These are phyloP conservation scores for Tragelaphus imberbis DNA, from an alignment of 2,113 vertebrate genomes.

Conservation along the genomic window DNA sequence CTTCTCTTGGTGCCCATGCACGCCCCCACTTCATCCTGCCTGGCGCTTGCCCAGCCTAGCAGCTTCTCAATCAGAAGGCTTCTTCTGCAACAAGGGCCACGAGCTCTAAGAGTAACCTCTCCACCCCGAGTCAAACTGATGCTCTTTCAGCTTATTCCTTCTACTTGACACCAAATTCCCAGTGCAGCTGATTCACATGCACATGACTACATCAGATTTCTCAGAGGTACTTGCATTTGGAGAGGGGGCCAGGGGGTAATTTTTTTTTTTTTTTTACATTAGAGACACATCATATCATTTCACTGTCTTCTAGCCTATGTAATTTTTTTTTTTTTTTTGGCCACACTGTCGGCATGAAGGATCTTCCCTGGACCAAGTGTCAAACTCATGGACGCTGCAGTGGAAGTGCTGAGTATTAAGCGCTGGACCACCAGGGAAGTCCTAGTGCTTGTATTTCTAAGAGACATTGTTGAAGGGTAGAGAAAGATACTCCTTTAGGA, in stretches of 20 bases:
- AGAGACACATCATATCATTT: not conserved
- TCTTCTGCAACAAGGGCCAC: not conserved
- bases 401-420: not conserved
- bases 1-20: not conserved
- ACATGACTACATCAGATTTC: not conserved
- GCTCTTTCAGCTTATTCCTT: not conserved
- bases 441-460: not conserved
- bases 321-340: not conserved
- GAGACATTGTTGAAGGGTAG: not conserved
- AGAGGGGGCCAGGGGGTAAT: not conserved
- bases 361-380: not conserved
- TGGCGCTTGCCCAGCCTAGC: not conserved
- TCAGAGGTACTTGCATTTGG: not conserved
- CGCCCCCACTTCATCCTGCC: not conserved
- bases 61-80: not conserved
- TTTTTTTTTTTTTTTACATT: not conserved
- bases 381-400: not conserved
- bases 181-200: not conserved
- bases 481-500: not conserved
- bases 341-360: not conserved
- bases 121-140: not conserved
- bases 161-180: not conserved
- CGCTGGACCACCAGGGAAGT: not conserved
- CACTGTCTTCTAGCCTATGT: not conserved
- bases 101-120: not conserved